Evolutionary conservation across 2,797 vertebrate species (phyloP), one percentile per base, ranked within the genome.

Genomic region (Spinibarbus caldwelli): DNA sequence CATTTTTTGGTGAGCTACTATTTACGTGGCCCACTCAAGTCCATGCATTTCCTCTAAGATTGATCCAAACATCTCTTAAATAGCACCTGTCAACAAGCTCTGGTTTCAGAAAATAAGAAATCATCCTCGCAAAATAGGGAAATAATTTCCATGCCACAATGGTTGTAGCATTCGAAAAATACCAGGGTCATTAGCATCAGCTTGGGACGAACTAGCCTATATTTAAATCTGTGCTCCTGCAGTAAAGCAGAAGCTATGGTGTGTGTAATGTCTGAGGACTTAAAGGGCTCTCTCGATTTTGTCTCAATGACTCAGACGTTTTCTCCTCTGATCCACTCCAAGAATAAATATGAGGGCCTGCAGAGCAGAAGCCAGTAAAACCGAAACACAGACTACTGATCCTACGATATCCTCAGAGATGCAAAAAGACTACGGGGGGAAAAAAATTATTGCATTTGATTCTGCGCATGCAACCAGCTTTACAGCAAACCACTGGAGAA

Each of bases 301-400:
- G 82, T 89, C 91, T 90, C 82, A 88, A 92, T 93, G 90, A 91
- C 87, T 93, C 94, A 95, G 93, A 95, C 95, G 93, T 94, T 90
- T 85, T 88, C 66, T 70, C 84, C 89, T 92, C 86, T 90, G 89
- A 92, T 90, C 90, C 87, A 66, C 67, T 57, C 43, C 19, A 49
- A 85, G 83, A 87, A 78, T 92, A 93, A 94, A 94, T 92, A 93
- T 90, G 90, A 89, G 76, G 77, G 82, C 83, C 78, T 84, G 72
- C 91, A 87, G 90, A 91, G 89, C 89, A 84, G 67, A 81, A 88
- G 92, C 78, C 89, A 91, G 89, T 89, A 92, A 93, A 94, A 92
- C 89, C 89, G 81, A 92, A 86, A 93, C 62, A 91, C 91, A 88
- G 90, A 89, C 93, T 91, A 86, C 89, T 77, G 90, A 91, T 90